Conservation (phyloP, 2,113 vertebrate genomes). For the Osmerus eperlanus region DNA sequence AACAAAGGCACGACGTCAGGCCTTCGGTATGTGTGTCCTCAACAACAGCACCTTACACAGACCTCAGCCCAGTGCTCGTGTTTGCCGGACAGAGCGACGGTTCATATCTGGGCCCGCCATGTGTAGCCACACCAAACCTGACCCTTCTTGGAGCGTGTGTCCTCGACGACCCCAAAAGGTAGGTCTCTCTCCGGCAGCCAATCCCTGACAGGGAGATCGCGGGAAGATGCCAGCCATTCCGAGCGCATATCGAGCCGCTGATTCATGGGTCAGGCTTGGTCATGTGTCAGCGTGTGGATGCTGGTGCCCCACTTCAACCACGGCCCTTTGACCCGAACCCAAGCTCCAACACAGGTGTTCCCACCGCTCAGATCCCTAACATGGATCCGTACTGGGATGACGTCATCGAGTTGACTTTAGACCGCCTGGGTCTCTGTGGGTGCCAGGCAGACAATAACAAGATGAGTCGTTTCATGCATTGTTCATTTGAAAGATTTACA, state of each 20-base stretch:
- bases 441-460: too few relatives aligned
- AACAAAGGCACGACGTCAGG: too few relatives aligned
- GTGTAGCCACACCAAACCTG: too few relatives aligned
- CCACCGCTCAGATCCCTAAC: neutral
- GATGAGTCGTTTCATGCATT: too few relatives aligned
- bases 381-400: slow-evolving; percentile 10
- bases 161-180: neutral
- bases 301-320: slow-evolving; percentile 29
- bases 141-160: too few relatives aligned
- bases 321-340: slow-evolving; percentile 17
- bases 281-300: slow-evolving; percentile 21
- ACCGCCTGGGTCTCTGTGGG: neutral
- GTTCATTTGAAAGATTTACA: too few relatives aligned
- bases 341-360: slow-evolving; percentile 19
- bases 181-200: slow-evolving; percentile 22
- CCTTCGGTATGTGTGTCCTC: too few relatives aligned
- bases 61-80: too few relatives aligned
- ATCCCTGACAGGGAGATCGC: slow-evolving; percentile 41
- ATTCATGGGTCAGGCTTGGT: slow-evolving; percentile 44
- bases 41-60: too few relatives aligned
- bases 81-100: too few relatives aligned
- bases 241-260: slow-evolving; percentile 23
- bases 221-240: slow-evolving; percentile 19
- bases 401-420: slow-evolving; percentile 5
- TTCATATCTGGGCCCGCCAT: too few relatives aligned